Base-by-base conservation (phyloP, 2,113 vertebrate genomes). In the Mandrillus leucophaeus region DNA sequence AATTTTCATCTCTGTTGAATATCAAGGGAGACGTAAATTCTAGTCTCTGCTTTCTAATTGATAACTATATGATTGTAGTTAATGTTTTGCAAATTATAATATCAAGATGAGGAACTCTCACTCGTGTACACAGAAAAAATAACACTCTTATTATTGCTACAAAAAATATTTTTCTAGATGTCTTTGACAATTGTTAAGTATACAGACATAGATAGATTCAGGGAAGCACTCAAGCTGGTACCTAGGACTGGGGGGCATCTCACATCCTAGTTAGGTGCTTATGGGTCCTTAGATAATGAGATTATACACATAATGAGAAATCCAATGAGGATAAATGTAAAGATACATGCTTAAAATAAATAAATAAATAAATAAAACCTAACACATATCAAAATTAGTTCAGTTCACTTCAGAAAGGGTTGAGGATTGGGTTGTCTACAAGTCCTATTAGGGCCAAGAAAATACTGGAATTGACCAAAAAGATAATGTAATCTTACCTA, bases 1-100 rank as follows among this genome's bases (percentile, higher is more conserved):
- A 92, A 87, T 40, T 95, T 97, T 48, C 79, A 43, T 89, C n/a
- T 82, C 72, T 96, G 75, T 5, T 96, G 92, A 78, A 20, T 68
- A 93, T 76, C 66, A 88, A 22, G 27, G 72, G 72, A 96, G 25
- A 95, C 1, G 23, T 80, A 87, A 88, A 86, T 70, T 92, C 61
- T 93, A 30, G 73, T 72, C 52, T 96, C 45, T 76, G 43, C 20
- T 90, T 48, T 76, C 22, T 96, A 68, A 86, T 91, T 90, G 78
- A 61, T 13, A 91, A 83, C 80, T 80, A 3, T 64, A 32, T 66
- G 23, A 83, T 43, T 96, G 14, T 32, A 73, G 80, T 96, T 84
- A 66, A 68, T 93, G 80, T 80, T 90, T 93, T 82, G 50, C n/a
- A 92, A 85, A 95, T 79, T 85, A 59, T 38, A 43, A 64, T 76